phyloP scores from a whole-genome alignment of 2,113 vertebrate species.

The Sinocyclocheilus anophthalmus region DNA sequence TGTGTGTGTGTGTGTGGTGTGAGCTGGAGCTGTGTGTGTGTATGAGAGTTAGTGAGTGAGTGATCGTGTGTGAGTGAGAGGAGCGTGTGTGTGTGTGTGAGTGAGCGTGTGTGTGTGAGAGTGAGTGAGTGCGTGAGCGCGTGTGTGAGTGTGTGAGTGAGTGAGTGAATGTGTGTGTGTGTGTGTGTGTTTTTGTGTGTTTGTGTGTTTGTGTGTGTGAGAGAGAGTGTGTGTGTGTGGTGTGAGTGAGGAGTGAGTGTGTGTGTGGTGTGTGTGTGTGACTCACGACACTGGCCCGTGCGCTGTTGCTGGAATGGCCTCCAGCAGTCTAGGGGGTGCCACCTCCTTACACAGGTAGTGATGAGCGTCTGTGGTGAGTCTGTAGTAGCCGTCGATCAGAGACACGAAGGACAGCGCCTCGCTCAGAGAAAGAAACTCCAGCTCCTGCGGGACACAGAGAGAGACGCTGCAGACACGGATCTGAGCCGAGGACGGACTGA shows the following conservation, averaged over 20 bases:
- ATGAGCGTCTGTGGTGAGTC: conserved; percentile 90
- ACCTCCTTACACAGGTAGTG: conserved; percentile 98
- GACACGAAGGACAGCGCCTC: conserved; percentile 94
- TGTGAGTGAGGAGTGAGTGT: neutral
- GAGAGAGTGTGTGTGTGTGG: no score
- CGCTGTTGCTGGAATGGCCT: conserved; percentile 89
- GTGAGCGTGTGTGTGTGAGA: no score
- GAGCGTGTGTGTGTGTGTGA: no score
- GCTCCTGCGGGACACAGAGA: conserved; percentile 76
- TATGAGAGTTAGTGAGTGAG: neutral
- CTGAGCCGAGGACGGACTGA: neutral
- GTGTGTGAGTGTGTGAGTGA: no score
- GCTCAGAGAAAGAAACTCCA: conserved; percentile 88
- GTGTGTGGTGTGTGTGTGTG: neutral
- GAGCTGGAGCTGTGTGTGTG: no score
- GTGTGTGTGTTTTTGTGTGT: neutral
- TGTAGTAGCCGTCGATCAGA: conserved; percentile 94
- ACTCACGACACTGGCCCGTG: conserved; percentile 95
- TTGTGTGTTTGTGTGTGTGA: no score
- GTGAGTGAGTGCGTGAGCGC: neutral
- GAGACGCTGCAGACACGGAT: neutral
- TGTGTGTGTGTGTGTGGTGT: no score
- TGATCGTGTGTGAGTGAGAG: no score
- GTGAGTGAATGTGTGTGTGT: neutral
- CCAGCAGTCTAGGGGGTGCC: conserved; percentile 87